Evolutionary conservation across 2,797 vertebrate genomes (phyloP), one percentile per base, ranked within the genome.

Genomic region (Vultur gryphus): DNA sequence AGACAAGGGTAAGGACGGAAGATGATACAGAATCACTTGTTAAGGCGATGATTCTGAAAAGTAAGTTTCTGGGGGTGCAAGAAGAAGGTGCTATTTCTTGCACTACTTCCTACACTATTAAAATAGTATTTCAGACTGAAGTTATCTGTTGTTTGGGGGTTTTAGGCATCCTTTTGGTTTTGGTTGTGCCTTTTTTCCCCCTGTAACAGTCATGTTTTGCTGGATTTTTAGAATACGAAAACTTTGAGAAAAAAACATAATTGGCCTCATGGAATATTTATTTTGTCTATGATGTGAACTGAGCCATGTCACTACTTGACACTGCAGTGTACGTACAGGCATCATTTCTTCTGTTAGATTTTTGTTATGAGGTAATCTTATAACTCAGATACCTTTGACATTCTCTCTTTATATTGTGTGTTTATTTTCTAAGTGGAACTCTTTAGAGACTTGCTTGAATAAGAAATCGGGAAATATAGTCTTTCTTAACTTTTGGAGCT

Each of bases 71-170:
- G 9, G 11, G 12, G 3, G 20, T 58, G 14, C 3, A 61, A 28
- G 16, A 88, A 84, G 9, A 28, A 57, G 28, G 6, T 84, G 8
- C 17, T 64, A 8, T 54, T 59, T 54, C 26, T 79, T 85, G 33
- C 19, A 43, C 26, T 77, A 31, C 72, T 85, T 72, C 17, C 18
- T 59, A 5, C 18, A 19, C 19, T 61, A 9, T 52, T 52, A 43
- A 84, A 86, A 62, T 7, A 49, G 5, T 77, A 29, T 71, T 81
- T 90, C 44, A 64, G 9, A 39, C 4, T 55, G 9, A 33, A 72
- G 1, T 59, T 77, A 8, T 15, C 25, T 72, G 24, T 52, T 71
- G 4, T 35, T 84, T 29, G 2, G 15, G 13, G 6, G 0, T 6
- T 61, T 84, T 51, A 37, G 6, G 5, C 4, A 28, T 39, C 1